Conservation (phyloP, 2,797 vertebrate genomes). For the Alfaro cultratus region DNA sequence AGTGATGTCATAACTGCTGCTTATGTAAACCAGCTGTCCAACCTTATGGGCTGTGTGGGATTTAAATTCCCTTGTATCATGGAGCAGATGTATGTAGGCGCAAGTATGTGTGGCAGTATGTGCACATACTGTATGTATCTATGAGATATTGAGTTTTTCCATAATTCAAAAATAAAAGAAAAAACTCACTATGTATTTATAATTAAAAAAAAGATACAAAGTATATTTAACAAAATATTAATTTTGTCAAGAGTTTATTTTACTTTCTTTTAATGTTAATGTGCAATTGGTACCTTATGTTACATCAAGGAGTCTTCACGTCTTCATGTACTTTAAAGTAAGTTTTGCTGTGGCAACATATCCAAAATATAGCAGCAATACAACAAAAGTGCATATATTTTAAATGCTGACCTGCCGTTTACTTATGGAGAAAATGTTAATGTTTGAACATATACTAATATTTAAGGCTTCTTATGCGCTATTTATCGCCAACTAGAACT, state of each 20-base stretch:
- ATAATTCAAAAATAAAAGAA: neutral
- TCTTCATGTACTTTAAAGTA: neutral
- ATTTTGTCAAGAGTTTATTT: constrained; percentile 56
- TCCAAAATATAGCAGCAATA: neutral
- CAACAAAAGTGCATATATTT: neutral
- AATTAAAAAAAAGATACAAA: neutral
- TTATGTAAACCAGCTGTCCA: constrained; percentile 78
- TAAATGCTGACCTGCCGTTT: neutral
- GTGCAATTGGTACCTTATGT: neutral
- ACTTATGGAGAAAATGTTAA: neutral
- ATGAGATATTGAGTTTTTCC: neutral
- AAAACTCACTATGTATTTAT: neutral
- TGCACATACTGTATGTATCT: no score
- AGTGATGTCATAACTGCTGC: constrained; percentile 77
- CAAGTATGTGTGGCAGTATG: constrained; percentile 11
- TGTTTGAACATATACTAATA: neutral
- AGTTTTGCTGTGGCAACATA: neutral
- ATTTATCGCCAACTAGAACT: neutral
- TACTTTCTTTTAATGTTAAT: neutral
- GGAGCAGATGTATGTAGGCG: constrained; percentile 21
- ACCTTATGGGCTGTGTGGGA: constrained; percentile 51
- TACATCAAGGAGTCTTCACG: constrained; percentile 10
- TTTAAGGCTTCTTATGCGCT: neutral
- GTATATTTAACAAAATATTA: constrained; percentile 21
- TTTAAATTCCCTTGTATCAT: constrained; percentile 44